phyloP scores from a whole-genome alignment of 2,888 invertebrate species.

The Lacanobia oleracea region DNA sequence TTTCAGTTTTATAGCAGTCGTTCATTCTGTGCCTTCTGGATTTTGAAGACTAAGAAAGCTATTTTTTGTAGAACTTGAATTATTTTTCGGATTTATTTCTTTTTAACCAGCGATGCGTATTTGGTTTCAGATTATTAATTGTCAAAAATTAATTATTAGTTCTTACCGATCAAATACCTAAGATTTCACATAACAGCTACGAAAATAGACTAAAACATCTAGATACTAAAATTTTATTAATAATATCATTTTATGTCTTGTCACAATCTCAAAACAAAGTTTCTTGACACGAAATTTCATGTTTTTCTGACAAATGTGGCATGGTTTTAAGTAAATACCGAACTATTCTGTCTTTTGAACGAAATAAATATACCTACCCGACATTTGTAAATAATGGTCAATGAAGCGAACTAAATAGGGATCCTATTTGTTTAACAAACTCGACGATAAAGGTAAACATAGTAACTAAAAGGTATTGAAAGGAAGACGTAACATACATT shows the following conservation, averaged over 20 bases:
- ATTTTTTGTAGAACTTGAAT: too few species aligned
- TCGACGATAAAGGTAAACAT: constrained; percentile 43
- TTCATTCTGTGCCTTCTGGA: constrained; percentile 11
- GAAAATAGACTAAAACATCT: too few species aligned
- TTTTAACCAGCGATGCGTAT: too few species aligned
- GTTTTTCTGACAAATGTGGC: neutral
- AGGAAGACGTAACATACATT: neutral
- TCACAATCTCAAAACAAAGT: neutral
- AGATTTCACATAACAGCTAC: neutral
- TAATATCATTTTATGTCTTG: neutral
- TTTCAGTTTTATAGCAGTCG: constrained; percentile 28
- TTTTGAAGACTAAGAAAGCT: too few species aligned
- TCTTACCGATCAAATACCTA: neutral
- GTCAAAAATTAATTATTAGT: too few species aligned
- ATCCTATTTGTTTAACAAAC: constrained; percentile 50
- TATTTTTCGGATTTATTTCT: too few species aligned
- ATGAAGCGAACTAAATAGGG: constrained; percentile 45
- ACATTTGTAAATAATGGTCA: constrained; percentile 39
- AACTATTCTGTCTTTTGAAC: neutral
- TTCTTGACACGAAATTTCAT: neutral
- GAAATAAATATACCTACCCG: neutral
- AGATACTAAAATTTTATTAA: neutral
- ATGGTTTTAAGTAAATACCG: neutral
- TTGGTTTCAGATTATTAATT: too few species aligned
- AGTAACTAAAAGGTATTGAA: constrained; percentile 47